A percentile compares a stretch with the other conserved stretches of the same genome.
These are phyloP conservation scores for Anarsia innoxiella DNA, from an alignment of 2,888 invertebrate species.

Conservation along the genomic window DNA sequence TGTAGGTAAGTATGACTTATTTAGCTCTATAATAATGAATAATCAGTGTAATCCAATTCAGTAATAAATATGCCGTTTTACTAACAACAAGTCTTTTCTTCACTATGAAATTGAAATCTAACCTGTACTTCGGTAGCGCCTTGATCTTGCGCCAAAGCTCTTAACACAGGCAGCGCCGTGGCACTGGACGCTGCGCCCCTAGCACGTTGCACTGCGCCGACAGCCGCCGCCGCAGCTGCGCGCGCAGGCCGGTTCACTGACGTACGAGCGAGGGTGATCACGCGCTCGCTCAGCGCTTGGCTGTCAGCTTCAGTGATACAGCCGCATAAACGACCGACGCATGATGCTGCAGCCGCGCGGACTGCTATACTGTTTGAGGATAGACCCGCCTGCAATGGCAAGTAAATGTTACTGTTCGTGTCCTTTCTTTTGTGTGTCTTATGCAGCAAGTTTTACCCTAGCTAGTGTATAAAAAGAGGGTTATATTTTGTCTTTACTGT, in stretches of 20 bases:
- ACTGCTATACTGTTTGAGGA: conserved; percentile 85
- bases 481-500: no score
- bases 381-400: conserved; percentile 78
- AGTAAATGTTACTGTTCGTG: no score
- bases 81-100: no score
- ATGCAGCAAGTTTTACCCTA: no score
- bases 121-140: conserved; percentile 96
- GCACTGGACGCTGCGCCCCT: conserved; percentile 97
- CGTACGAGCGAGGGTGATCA: conserved; percentile 41
- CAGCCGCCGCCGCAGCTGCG: conserved; percentile 78
- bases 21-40: no score
- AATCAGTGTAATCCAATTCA: no score
- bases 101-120: no score
- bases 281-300: conserved; percentile 51
- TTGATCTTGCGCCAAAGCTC: conserved; percentile 95
- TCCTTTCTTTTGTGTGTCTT: no score
- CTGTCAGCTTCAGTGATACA: conserved; percentile 49
- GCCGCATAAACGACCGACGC: conserved; percentile 87
- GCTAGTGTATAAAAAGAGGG: no score
- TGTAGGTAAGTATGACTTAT: no score
- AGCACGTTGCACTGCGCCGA: conserved; percentile 97
- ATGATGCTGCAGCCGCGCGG: conserved; percentile 96
- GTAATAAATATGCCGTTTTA: no score
- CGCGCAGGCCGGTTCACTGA: conserved; percentile 29
- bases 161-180: conserved; percentile 94